Conservation (phyloP, 2,888 invertebrate genomes). For the Alloplasta piceator region DNA sequence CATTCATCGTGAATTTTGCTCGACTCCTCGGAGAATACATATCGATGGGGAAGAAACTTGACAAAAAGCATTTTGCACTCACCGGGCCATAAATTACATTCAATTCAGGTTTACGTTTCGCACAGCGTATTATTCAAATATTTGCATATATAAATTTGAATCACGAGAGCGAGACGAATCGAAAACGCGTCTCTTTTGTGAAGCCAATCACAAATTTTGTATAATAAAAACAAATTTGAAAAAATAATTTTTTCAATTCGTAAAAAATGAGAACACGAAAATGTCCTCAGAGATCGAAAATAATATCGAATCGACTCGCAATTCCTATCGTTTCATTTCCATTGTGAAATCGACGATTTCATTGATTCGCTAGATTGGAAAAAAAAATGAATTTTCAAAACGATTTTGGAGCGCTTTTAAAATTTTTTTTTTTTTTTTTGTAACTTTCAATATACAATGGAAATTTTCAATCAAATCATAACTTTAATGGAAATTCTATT, state of each 20-base stretch:
- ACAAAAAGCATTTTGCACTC: constrained; percentile 65
- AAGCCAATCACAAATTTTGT: neutral
- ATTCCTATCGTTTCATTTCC: too few species aligned
- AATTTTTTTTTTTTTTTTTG: too few species aligned
- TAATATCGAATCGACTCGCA: too few species aligned
- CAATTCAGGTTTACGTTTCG: constrained; percentile 66
- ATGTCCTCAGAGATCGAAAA: too few species aligned
- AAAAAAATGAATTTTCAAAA: too few species aligned
- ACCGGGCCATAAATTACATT: constrained; percentile 68
- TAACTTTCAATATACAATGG: too few species aligned
- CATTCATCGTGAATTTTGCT: constrained; percentile 53
- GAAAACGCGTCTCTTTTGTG: constrained; percentile 14
- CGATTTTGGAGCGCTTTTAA: too few species aligned
- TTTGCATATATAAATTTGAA: neutral
- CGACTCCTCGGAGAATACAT: constrained; percentile 28
- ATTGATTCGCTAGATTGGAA: too few species aligned
- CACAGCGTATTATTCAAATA: constrained; percentile 5
- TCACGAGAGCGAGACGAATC: neutral
- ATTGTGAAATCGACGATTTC: too few species aligned
- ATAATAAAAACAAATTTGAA: neutral
- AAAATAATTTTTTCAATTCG: constrained; percentile 18
- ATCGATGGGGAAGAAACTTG: constrained; percentile 41
- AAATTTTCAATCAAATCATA: too few species aligned
- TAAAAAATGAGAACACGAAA: too few species aligned
- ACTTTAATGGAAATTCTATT: too few species aligned